phyloP scores from a whole-genome alignment of 2,888 invertebrate genomes.

The Flexamia atlantica region DNA sequence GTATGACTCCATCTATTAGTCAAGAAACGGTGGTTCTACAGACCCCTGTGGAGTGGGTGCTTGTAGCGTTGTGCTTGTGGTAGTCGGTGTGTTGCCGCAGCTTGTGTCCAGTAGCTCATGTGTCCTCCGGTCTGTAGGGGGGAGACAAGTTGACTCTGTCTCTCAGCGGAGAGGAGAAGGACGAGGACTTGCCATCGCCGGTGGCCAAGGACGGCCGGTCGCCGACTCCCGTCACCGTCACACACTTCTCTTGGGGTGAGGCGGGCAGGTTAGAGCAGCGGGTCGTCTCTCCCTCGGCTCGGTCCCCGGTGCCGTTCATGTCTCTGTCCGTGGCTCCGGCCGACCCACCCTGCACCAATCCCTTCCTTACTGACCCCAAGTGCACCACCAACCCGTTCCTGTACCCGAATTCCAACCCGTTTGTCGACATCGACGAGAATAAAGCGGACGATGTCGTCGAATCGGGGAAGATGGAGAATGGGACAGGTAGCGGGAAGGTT shows the following conservation, averaged over 20 bases:
- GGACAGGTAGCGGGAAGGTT: slow-evolving; percentile 72
- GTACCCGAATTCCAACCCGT: slow-evolving; percentile 74
- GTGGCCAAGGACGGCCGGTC: slow-evolving; percentile 61
- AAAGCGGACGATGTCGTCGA: slow-evolving; percentile 62
- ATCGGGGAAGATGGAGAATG: slow-evolving; percentile 61
- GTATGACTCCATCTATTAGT: no score
- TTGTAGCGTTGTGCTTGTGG: no score
- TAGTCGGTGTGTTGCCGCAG: no score
- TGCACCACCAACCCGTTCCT: slow-evolving; percentile 71
- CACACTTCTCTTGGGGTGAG: slow-evolving; percentile 77
- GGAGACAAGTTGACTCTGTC: slow-evolving; percentile 74
- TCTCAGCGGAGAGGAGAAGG: slow-evolving; percentile 68
- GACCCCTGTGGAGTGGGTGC: no score
- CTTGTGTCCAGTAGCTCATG: slow-evolving; percentile 42
- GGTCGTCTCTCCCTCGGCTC: slow-evolving; percentile 68
- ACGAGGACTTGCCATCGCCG: slow-evolving; percentile 66
- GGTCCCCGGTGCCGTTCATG: slow-evolving; percentile 66
- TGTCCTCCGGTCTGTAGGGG: slow-evolving; percentile 70
- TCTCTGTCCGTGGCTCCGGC: slow-evolving; percentile 68
- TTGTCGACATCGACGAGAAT: slow-evolving; percentile 70
- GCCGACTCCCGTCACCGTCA: slow-evolving; percentile 80
- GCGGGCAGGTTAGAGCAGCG: slow-evolving; percentile 77
- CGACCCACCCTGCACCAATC: slow-evolving; percentile 72
- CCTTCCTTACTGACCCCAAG: slow-evolving; percentile 67
- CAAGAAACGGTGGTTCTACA: no score